Evolutionary conservation across 2,888 invertebrate species (phyloP).

Genomic region (Scaptomyza reducta): DNA sequence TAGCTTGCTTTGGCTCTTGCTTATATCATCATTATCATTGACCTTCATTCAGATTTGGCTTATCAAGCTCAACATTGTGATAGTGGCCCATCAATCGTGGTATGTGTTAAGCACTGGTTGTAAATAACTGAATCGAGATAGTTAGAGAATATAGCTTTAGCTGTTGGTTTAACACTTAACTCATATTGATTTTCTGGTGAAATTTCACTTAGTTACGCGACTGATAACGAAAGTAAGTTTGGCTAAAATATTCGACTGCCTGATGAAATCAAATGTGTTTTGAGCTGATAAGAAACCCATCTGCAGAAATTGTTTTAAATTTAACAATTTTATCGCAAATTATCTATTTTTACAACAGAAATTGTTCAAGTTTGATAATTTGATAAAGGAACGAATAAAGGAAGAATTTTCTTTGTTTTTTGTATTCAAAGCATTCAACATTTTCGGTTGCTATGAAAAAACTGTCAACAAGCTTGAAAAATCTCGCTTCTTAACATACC

Average conservation of each 20-base stretch:
- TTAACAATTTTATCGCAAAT: too few relatives aligned
- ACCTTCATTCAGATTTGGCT: slow-evolving; percentile 46
- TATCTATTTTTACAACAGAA: too few relatives aligned
- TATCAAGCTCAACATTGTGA: slow-evolving; percentile 22
- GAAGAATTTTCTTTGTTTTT: too few relatives aligned
- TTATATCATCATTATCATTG: slow-evolving; percentile 33
- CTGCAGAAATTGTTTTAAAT: background rate
- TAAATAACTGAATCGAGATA: slow-evolving; percentile 10
- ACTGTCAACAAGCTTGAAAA: background rate
- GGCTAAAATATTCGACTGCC: background rate
- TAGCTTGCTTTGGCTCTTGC: slow-evolving; percentile 8
- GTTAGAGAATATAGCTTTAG: background rate
- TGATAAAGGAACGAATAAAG: too few relatives aligned
- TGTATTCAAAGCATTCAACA: background rate
- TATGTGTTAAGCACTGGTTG: slow-evolving; percentile 9
- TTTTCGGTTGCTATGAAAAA: background rate
- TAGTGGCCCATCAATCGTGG: slow-evolving; percentile 5
- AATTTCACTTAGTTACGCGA: background rate
- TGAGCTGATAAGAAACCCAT: slow-evolving; percentile 1
- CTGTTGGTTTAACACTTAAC: slow-evolving; percentile 10
- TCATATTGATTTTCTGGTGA: slow-evolving; percentile 8
- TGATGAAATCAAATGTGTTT: slow-evolving; percentile 4
- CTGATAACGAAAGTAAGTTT: background rate
- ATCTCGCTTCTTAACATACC: too few relatives aligned
- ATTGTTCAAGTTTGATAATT: too few relatives aligned